These are phyloP conservation scores for Pterocles burchelli DNA, from an alignment of 2,113 vertebrate genomes.

Conservation along the genomic window DNA sequence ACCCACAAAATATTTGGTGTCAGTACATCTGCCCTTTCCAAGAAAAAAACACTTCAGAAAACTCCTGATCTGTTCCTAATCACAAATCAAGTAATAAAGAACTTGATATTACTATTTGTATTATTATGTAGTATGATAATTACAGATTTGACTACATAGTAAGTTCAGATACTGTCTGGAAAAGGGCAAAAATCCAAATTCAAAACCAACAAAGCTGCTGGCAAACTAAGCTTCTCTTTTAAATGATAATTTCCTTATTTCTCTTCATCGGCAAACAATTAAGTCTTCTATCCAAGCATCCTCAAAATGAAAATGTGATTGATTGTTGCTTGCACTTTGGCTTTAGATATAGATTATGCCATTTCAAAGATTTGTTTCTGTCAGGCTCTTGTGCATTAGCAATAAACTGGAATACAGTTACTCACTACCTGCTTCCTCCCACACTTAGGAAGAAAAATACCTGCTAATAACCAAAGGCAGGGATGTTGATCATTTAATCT, in stretches of 20 bases:
- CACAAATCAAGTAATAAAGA: neutral
- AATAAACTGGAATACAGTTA: neutral
- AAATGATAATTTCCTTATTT: neutral
- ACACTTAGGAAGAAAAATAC: neutral
- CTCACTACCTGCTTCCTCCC: neutral
- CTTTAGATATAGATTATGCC: neutral
- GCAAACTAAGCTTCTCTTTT: neutral
- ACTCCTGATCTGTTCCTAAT: neutral
- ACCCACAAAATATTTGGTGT: neutral
- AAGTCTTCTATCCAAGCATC: neutral
- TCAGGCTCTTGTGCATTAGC: neutral
- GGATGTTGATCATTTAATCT: neutral
- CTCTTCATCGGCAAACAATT: neutral
- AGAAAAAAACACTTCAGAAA: neutral
- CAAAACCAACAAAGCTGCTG: neutral
- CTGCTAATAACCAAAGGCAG: neutral
- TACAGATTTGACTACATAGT: neutral
- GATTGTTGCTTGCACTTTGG: neutral
- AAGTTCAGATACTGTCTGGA: neutral
- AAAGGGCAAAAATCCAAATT: neutral
- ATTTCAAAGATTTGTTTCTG: conserved; percentile 13
- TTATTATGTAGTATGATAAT: neutral
- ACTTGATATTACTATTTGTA: neutral
- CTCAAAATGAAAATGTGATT: neutral
- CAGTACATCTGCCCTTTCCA: neutral